Evolutionary conservation across 2,113 vertebrate species (phyloP).

Genomic region (Microtus ochrogaster): DNA sequence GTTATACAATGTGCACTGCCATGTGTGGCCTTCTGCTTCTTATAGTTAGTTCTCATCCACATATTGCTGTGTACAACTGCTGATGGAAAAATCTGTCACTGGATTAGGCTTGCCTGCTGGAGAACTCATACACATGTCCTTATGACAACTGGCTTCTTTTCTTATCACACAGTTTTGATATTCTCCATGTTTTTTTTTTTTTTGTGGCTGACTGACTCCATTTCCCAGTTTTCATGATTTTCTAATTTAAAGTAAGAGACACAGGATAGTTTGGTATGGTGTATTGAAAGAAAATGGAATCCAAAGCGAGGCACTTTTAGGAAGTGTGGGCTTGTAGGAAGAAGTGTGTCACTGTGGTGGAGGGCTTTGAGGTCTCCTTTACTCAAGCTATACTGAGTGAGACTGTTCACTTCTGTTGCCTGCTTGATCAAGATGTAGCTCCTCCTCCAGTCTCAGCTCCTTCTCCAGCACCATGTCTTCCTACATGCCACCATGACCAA

Average conservation of each 20-base stretch:
- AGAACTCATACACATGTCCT: background rate
- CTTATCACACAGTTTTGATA: background rate
- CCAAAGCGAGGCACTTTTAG: too few relatives aligned
- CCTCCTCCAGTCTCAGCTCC: too few relatives aligned
- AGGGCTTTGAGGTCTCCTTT: too few relatives aligned
- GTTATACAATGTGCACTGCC: background rate
- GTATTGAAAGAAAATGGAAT: too few relatives aligned
- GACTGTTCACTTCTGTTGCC: too few relatives aligned
- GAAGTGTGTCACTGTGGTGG: too few relatives aligned
- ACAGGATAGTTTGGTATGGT: background rate
- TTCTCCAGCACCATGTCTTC: too few relatives aligned
- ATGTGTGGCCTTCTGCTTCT: background rate
- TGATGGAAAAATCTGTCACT: background rate
- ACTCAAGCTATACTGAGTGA: too few relatives aligned
- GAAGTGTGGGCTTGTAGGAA: too few relatives aligned
- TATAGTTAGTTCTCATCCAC: background rate
- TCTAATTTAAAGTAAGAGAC: background rate
- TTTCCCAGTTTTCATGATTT: background rate
- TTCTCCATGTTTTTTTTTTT: slow-evolving; percentile 9
- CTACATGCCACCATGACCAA: too few relatives aligned
- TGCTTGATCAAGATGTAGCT: too few relatives aligned
- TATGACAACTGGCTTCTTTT: background rate
- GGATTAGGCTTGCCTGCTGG: background rate
- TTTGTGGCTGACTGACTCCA: background rate
- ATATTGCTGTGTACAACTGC: background rate